A percentile compares a stretch with the other conserved stretches of the same genome.
phyloP scores from a whole-genome alignment of 2,888 invertebrate genomes.

The Eupithecia subfuscata region DNA sequence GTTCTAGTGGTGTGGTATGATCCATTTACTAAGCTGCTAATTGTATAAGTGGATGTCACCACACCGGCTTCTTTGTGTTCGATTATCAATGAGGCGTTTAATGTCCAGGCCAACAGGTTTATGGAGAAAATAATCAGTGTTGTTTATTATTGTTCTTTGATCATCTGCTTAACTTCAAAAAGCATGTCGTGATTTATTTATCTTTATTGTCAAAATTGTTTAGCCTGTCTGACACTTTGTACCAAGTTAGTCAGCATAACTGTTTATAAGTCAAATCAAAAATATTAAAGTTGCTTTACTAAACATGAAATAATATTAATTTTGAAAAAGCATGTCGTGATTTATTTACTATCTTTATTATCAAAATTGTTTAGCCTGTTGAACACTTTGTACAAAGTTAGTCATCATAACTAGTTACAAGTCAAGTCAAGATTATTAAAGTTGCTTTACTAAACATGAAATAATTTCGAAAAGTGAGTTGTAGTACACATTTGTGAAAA shows the following conservation, averaged over 20 bases:
- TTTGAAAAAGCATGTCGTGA: not conserved
- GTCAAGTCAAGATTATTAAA: not conserved
- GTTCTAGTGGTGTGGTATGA: slow-evolving; percentile 36
- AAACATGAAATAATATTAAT: no score
- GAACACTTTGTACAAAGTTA: no score
- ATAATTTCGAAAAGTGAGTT: not conserved
- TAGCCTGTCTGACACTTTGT: no score
- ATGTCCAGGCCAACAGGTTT: slow-evolving; percentile 21
- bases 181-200: not conserved
- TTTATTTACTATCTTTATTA: no score
- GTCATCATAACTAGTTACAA: no score
- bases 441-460: not conserved
- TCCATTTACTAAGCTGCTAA: slow-evolving; percentile 64
- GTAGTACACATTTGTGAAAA: not conserved
- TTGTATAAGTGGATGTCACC: slow-evolving; percentile 62
- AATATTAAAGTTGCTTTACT: no score
- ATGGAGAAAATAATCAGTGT: slow-evolving; percentile 13
- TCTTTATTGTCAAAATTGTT: no score
- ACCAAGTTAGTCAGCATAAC: no score
- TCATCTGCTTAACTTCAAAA: not conserved
- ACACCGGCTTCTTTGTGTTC: slow-evolving; percentile 63
- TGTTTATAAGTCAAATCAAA: no score
- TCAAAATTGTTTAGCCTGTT: no score
- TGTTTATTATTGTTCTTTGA: not conserved
- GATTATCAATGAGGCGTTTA: slow-evolving; percentile 29